phyloP scores from a whole-genome alignment of 1,140 invertebrate species.

The Magallana angulata region DNA sequence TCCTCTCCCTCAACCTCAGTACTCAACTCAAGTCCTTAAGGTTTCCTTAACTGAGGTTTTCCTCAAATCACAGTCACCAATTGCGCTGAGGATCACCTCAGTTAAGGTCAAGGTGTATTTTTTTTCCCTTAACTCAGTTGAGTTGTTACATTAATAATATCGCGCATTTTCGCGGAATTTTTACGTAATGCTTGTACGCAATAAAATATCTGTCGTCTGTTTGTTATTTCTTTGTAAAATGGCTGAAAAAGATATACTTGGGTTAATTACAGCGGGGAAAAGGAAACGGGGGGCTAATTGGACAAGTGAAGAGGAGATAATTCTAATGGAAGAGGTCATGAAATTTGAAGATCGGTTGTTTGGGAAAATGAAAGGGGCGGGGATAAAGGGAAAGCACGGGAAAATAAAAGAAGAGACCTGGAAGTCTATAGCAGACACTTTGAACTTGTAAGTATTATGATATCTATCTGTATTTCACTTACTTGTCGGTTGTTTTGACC shows the following conservation, averaged over 20 bases:
- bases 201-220: not conserved
- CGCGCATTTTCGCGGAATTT: too few relatives aligned
- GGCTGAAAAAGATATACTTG: not conserved
- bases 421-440: not conserved
- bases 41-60: too few relatives aligned
- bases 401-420: not conserved
- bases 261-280: not conserved
- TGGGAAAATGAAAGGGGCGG: not conserved
- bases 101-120: too few relatives aligned
- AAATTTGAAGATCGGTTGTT: not conserved
- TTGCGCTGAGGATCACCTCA: too few relatives aligned
- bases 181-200: too few relatives aligned
- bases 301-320: not conserved
- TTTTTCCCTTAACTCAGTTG: too few relatives aligned
- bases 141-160: too few relatives aligned
- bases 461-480: constrained; percentile 28
- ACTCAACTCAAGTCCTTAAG: too few relatives aligned
- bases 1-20: too few relatives aligned
- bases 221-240: not conserved
- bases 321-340: not conserved
- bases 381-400: not conserved
- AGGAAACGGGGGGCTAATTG: not conserved
- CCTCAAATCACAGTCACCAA: too few relatives aligned
- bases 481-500: not conserved
- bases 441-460: not conserved